A percentile compares a stretch with the other conserved stretches of the same genome.
Conservation (phyloP, 2,113 vertebrate species). For the Tragelaphus imberbis region DNA sequence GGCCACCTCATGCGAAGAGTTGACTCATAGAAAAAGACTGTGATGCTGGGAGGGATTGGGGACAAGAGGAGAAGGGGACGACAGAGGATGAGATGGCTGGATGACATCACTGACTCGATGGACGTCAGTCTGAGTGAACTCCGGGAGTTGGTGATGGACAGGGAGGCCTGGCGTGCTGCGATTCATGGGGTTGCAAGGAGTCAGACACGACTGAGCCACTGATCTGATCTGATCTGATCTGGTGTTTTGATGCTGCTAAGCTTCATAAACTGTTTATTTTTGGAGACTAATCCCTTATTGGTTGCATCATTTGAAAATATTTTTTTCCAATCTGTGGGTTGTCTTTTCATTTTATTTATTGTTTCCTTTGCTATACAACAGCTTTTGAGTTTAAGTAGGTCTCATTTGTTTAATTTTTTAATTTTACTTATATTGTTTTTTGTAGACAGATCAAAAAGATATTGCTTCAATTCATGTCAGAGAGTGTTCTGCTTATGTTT, state of each 20-base stretch:
- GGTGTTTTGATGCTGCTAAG: background rate
- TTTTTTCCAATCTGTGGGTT: background rate
- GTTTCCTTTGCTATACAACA: background rate
- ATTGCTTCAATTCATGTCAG: background rate
- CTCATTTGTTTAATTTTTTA: background rate
- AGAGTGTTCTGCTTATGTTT: background rate
- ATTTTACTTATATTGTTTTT: background rate
- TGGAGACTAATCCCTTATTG: background rate
- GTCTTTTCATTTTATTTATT: background rate
- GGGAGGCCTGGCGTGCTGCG: no score
- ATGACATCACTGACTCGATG: no score
- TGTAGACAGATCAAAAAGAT: background rate
- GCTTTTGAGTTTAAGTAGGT: background rate
- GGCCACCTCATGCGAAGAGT: no score
- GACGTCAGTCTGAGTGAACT: no score
- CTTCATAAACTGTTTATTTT: background rate
- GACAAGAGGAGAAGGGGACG: no score
- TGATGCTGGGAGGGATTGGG: no score
- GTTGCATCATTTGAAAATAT: background rate
- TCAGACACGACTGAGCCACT: no score
- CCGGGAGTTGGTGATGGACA: no score
- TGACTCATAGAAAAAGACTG: no score
- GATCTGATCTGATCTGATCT: no score
- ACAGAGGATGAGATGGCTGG: no score
- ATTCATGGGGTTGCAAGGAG: no score